Evolutionary conservation across 1,140 invertebrate genomes (phyloP).

Genomic region (Asobara japonica): DNA sequence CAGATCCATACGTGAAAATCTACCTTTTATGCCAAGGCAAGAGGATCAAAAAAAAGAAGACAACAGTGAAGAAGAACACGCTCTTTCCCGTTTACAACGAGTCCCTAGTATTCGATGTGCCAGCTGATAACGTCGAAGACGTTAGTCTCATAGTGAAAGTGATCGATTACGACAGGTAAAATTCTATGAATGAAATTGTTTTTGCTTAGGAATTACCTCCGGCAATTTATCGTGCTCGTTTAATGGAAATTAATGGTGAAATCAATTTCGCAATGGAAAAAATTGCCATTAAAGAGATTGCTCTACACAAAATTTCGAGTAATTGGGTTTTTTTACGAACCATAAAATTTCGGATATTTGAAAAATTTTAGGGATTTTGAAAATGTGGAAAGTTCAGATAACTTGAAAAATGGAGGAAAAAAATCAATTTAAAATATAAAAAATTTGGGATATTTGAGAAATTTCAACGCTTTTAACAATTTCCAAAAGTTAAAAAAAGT

Average conservation of each 20-base stretch:
- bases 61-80: slow-evolving; percentile 76
- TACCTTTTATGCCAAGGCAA: slow-evolving; percentile 76
- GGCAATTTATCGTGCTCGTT: not conserved
- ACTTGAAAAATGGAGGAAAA: too few species aligned
- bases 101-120: slow-evolving; percentile 80
- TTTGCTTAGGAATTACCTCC: not conserved
- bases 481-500: too few species aligned
- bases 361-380: too few species aligned
- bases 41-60: slow-evolving; percentile 78
- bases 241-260: slow-evolving; percentile 30
- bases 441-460: too few species aligned
- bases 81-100: slow-evolving; percentile 83
- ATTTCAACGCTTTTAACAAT: not conserved
- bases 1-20: slow-evolving; percentile 83
- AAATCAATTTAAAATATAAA: too few species aligned
- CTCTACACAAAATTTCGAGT: too few species aligned
- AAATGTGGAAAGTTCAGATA: too few species aligned
- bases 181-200: slow-evolving; percentile 9
- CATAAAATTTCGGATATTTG: too few species aligned
- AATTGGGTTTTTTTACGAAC: too few species aligned
- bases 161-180: slow-evolving; percentile 89
- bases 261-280: slow-evolving; percentile 32
- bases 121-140: slow-evolving; percentile 80
- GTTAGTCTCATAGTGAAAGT: slow-evolving; percentile 86
- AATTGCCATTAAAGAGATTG: too few species aligned